Conservation (phyloP, 2,888 invertebrate genomes). For the Acrobeloides nanus region DNA sequence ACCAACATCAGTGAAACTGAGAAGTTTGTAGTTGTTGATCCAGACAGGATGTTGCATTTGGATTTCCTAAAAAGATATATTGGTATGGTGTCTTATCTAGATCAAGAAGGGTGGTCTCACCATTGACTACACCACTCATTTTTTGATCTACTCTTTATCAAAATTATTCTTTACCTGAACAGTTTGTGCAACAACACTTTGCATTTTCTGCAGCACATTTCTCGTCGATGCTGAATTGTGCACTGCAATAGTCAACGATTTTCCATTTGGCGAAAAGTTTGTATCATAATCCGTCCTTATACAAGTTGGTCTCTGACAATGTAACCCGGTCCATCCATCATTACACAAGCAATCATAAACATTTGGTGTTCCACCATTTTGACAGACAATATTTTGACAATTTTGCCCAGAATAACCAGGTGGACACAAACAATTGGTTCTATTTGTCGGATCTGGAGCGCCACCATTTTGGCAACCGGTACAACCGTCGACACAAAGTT, state of each 20-base stretch:
- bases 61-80: slow-evolving; percentile 4
- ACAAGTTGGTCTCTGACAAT: slow-evolving; percentile 1
- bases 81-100: no score
- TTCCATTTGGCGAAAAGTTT: no score
- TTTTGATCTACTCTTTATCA: no score
- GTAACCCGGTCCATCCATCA: slow-evolving; percentile 1
- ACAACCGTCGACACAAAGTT: slow-evolving; percentile 4
- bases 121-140: no score
- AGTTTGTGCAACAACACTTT: no score
- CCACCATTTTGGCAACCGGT: slow-evolving; percentile 34
- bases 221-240: no score
- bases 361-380: slow-evolving; percentile 3
- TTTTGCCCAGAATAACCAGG: slow-evolving; percentile 27
- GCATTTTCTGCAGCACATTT: no score
- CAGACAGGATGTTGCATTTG: slow-evolving; percentile 2
- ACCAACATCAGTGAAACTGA: slow-evolving; percentile 5
- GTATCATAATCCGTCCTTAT: background rate
- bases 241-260: no score
- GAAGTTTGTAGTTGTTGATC: slow-evolving; percentile 10
- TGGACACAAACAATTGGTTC: slow-evolving; percentile 27
- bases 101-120: no score
- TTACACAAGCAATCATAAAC: background rate
- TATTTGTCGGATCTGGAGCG: no score
- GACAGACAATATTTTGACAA: slow-evolving; percentile 18
- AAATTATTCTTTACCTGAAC: no score